Percentiles rank a stretch among this genome's conserved stretches.
phyloP scores from a whole-genome alignment of 2,113 vertebrate species.

The Syrrhaptes paradoxus region DNA sequence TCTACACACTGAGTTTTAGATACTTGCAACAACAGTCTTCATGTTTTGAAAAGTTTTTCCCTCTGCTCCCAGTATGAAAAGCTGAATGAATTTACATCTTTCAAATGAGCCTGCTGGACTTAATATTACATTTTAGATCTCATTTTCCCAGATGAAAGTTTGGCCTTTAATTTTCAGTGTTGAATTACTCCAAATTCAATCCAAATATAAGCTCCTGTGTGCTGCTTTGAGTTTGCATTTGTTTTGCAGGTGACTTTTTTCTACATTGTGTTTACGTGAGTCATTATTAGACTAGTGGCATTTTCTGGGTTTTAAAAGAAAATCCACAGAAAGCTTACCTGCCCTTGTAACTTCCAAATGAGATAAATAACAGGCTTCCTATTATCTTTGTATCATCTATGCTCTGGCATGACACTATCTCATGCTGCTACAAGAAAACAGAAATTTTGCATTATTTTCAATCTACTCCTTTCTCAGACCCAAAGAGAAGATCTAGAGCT shows the following conservation, averaged over 20 bases:
- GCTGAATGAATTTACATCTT: background rate
- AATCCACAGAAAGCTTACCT: background rate
- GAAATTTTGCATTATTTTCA: background rate
- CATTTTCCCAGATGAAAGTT: background rate
- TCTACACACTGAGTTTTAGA: background rate
- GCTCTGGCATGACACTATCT: background rate
- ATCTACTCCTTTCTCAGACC: background rate
- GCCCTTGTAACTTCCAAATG: background rate
- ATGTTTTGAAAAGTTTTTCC: background rate
- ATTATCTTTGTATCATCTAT: background rate
- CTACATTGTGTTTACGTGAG: background rate
- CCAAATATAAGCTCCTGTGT: background rate
- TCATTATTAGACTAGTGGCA: background rate
- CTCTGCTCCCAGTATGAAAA: background rate
- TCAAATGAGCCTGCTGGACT: background rate
- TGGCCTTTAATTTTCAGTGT: slow-evolving; percentile 3
- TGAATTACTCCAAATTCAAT: background rate
- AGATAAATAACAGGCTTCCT: background rate
- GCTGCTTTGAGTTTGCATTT: background rate
- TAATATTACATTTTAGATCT: background rate
- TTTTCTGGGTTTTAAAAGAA: background rate
- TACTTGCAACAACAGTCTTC: background rate
- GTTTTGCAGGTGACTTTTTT: background rate
- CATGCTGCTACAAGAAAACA: background rate
- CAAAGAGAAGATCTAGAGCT: background rate